Conservation (phyloP, 2,797 vertebrate genomes). For the Neostethus bicornis region DNA sequence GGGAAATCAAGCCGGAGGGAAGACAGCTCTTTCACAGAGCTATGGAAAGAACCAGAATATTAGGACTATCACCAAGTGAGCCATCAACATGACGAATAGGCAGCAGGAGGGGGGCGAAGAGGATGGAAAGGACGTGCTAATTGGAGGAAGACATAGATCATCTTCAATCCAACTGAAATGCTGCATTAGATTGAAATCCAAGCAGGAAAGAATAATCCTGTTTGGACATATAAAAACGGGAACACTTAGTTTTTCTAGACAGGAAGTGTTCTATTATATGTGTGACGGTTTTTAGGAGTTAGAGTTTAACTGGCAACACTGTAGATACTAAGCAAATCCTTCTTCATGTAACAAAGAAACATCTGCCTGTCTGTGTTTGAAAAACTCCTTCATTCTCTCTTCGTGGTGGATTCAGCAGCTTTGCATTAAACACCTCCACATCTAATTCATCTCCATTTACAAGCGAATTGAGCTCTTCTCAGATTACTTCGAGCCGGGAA, state of each 20-base stretch:
- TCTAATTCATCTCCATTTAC: conserved; percentile 6
- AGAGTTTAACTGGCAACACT: conserved; percentile 11
- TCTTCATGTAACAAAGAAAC: conserved; percentile 46
- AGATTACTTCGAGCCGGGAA: no score
- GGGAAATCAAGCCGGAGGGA: conserved; percentile 59
- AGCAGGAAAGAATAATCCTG: conserved; percentile 16
- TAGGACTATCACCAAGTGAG: conserved; percentile 72
- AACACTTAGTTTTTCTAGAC: conserved; percentile 35
- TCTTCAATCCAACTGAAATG: conserved; percentile 51
- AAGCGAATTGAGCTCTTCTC: no score
- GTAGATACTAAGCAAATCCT: conserved; percentile 34
- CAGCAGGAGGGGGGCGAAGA: conserved; percentile 14
- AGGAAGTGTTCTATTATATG: conserved; percentile 15
- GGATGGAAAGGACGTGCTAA: conserved; percentile 40
- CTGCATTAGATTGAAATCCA: conserved; percentile 26
- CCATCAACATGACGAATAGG: conserved; percentile 77
- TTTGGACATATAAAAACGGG: conserved; percentile 23
- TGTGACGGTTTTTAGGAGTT: conserved; percentile 22
- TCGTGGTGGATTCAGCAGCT: not conserved
- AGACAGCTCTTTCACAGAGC: conserved; percentile 44
- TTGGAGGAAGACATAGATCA: conserved; percentile 57
- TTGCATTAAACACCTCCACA: conserved; percentile 15
- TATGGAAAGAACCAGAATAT: conserved; percentile 51
- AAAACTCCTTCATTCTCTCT: conserved; percentile 4
- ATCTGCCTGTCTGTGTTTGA: conserved; percentile 32